phyloP scores from a whole-genome alignment of 2,113 vertebrate species.

The Scomber colias region DNA sequence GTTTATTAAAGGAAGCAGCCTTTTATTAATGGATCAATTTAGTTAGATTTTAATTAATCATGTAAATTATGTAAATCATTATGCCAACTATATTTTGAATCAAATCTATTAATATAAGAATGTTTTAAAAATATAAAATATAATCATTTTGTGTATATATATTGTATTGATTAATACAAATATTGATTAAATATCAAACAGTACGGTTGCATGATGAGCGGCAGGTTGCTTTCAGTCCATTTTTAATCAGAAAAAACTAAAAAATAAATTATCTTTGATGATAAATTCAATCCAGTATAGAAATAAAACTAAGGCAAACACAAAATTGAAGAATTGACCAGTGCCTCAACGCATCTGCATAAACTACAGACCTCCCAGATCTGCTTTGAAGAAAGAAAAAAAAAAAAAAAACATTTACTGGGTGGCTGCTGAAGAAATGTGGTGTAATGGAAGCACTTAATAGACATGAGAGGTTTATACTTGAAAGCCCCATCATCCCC shows the following conservation, averaged over 20 bases:
- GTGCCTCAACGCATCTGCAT: slow-evolving; percentile 4
- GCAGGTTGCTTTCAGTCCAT: not conserved
- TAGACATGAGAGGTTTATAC: slow-evolving; percentile 81
- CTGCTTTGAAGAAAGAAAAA: slow-evolving; percentile 35
- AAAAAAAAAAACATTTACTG: slow-evolving; percentile 34
- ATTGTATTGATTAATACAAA: not conserved
- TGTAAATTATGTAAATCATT: not conserved
- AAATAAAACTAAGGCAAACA: slow-evolving; percentile 31
- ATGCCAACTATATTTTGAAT: not conserved
- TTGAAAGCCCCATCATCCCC: slow-evolving; percentile 82
- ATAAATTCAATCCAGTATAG: slow-evolving; percentile 9
- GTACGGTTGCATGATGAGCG: too few species aligned
- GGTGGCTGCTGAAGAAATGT: slow-evolving; percentile 72
- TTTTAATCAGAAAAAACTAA: not conserved
- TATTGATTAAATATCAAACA: not conserved
- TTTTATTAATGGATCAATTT: not conserved
- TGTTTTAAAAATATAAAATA: not conserved
- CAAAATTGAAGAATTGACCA: slow-evolving; percentile 20
- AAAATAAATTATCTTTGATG: not conserved
- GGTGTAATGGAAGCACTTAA: slow-evolving; percentile 82
- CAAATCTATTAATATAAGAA: not conserved
- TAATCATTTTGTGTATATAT: not conserved
- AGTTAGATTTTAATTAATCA: not conserved
- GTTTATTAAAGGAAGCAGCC: not conserved
- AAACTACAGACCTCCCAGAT: slow-evolving; percentile 41